A percentile compares a stretch with the other conserved stretches of the same genome.
phyloP scores from a whole-genome alignment of 1,140 invertebrate genomes.

The Teleogryllus occipitalis region DNA sequence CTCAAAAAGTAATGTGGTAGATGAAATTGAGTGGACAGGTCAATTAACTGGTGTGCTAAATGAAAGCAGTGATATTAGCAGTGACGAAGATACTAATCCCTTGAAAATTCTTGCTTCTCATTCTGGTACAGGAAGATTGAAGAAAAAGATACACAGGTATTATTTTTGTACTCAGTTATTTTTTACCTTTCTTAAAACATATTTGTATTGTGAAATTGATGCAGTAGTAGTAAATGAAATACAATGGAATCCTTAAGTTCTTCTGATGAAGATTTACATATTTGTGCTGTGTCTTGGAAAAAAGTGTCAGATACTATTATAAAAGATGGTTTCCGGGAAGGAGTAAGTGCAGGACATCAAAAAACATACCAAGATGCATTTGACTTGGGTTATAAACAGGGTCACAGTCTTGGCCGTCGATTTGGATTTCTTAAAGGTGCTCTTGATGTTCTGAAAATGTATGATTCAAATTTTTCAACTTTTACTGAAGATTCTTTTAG shows the following conservation, averaged over 20 bases:
- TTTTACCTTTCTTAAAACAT: background rate
- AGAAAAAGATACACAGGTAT: slow-evolving; percentile 26
- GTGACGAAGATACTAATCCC: slow-evolving; percentile 54
- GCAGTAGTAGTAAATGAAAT: background rate
- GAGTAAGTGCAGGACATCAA: background rate
- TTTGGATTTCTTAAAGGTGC: background rate
- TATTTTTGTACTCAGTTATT: slow-evolving; percentile 8
- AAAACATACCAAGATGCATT: background rate
- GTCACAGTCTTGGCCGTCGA: background rate
- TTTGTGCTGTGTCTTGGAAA: background rate
- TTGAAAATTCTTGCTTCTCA: slow-evolving; percentile 54
- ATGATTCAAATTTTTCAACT: background rate
- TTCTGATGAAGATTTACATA: background rate
- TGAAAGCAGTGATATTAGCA: slow-evolving; percentile 50
- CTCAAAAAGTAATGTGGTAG: slow-evolving; percentile 35
- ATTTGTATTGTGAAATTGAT: background rate
- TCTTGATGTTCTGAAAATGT: background rate
- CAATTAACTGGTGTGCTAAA: slow-evolving; percentile 11
- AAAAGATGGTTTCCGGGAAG: background rate
- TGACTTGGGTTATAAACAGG: background rate
- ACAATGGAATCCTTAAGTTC: background rate
- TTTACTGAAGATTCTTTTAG: background rate
- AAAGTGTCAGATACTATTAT: background rate
- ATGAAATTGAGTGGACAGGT: slow-evolving; percentile 54
- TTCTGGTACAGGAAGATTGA: slow-evolving; percentile 26